Evolutionary conservation across 2,113 vertebrate genomes (phyloP).

Genomic region (Cyanoliseus patagonus): DNA sequence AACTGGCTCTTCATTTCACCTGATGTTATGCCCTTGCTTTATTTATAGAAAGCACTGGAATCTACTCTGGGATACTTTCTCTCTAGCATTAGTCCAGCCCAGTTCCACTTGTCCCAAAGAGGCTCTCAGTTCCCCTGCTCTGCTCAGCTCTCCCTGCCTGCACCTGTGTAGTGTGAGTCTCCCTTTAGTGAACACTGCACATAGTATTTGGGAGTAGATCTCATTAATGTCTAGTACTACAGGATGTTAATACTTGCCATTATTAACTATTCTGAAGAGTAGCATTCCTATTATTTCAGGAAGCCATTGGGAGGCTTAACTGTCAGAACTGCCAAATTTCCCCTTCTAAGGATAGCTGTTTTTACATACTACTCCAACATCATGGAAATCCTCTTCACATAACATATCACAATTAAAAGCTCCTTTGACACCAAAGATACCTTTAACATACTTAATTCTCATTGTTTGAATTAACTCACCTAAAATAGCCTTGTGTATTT

Average conservation of each 20-base stretch:
- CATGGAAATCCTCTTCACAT: background rate
- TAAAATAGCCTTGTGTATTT: background rate
- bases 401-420: background rate
- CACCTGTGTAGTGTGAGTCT: background rate
- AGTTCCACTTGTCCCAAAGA: background rate
- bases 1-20: background rate
- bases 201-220: background rate
- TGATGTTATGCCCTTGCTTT: constrained; percentile 38
- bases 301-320: background rate
- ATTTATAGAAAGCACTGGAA: constrained; percentile 44
- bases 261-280: background rate
- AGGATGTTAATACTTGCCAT: background rate
- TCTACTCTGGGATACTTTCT: constrained; percentile 14
- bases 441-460: background rate
- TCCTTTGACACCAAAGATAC: background rate
- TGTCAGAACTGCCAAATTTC: background rate
- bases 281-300: background rate
- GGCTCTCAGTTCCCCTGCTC: background rate
- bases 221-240: background rate
- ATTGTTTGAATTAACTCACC: background rate
- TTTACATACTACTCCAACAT: background rate
- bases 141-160: background rate
- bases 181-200: background rate
- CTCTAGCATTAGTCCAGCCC: background rate
- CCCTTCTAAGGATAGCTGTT: background rate